A percentile compares a stretch with the other conserved stretches of the same genome.
These are phyloP conservation scores for Cranoglanis bouderius DNA, from an alignment of 2,113 vertebrate genomes.

Conservation along the genomic window DNA sequence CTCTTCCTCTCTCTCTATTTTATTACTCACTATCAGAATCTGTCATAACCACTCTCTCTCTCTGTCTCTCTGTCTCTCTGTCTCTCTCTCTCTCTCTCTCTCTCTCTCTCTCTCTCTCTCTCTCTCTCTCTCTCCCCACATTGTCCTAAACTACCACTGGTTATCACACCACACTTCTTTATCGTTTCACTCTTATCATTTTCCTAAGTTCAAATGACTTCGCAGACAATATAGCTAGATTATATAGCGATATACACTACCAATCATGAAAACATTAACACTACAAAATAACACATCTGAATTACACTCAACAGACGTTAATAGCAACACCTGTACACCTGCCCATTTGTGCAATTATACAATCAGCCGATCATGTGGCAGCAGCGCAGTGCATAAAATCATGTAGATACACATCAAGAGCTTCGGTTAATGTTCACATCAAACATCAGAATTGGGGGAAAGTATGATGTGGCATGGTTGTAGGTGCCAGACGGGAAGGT, in stretches of 20 bases:
- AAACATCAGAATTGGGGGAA: not conserved
- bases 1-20: no score
- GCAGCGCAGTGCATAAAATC: no score
- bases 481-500: no score
- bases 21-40: not conserved
- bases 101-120: no score
- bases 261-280: not conserved
- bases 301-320: no score
- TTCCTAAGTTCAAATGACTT: not conserved
- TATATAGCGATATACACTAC: not conserved
- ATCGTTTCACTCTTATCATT: not conserved
- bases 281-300: not conserved
- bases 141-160: not conserved
- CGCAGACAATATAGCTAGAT: not conserved
- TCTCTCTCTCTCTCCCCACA: not conserved
- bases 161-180: not conserved
- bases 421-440: not conserved
- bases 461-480: not conserved
- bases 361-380: not conserved
- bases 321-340: not conserved
- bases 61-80: no score
- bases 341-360: not conserved
- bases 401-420: not conserved
- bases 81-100: no score
- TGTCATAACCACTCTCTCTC: not conserved